phyloP scores from a whole-genome alignment of 2,888 invertebrate genomes.

The Incurvaria masculella region DNA sequence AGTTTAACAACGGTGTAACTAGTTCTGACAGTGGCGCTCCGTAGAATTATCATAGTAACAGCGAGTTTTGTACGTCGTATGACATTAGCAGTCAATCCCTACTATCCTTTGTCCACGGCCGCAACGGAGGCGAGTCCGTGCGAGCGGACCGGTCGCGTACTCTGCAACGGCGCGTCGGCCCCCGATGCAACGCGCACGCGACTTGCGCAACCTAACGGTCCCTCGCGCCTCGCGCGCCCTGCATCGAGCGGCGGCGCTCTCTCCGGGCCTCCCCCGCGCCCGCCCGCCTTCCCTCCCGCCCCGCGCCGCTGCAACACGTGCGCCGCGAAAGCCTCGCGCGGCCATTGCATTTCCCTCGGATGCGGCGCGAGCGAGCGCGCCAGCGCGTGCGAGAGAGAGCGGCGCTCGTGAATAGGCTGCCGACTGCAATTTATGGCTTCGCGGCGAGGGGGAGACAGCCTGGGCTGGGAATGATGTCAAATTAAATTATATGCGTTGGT shows the following conservation, averaged over 20 bases:
- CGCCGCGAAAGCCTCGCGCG: not conserved
- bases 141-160: not conserved
- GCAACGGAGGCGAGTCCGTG: not conserved
- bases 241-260: slow-evolving; percentile 26
- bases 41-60: too few species aligned
- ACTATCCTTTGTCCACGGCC: too few species aligned
- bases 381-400: not conserved
- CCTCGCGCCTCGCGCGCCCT: slow-evolving; percentile 23
- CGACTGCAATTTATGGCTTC: not conserved
- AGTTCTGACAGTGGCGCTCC: too few species aligned
- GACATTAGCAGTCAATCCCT: too few species aligned
- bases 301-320: not conserved
- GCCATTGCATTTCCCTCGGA: not conserved
- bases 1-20: too few species aligned
- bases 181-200: slow-evolving; percentile 4
- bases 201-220: slow-evolving; percentile 19
- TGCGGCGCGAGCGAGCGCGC: not conserved
- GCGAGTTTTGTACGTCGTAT: too few species aligned
- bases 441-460: too few species aligned
- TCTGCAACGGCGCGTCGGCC: too few species aligned
- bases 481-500: too few species aligned
- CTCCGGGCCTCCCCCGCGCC: not conserved
- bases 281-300: not conserved
- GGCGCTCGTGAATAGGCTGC: not conserved
- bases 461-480: too few species aligned